phyloP scores from a whole-genome alignment of 2,888 invertebrate genomes.

The Bugulina stolonifera region DNA sequence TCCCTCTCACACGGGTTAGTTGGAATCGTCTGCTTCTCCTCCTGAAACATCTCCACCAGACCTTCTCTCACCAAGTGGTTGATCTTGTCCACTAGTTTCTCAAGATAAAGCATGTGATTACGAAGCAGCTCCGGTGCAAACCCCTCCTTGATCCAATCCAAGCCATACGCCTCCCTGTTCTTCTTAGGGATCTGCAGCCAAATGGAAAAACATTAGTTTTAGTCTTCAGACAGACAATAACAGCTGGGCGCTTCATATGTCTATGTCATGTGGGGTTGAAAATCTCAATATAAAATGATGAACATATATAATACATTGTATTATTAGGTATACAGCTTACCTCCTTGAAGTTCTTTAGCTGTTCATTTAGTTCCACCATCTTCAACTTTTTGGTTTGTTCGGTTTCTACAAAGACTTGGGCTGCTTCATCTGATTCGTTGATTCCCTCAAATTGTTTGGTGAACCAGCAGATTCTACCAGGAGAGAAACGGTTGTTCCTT shows the following conservation, averaged over 20 bases:
- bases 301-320: too few species aligned
- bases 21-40: conserved; percentile 27
- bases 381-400: not conserved
- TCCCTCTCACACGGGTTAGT: conserved; percentile 30
- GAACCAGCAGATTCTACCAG: conserved; percentile 20
- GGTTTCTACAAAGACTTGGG: not conserved
- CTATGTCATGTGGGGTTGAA: too few species aligned
- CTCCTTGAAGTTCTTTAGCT: conserved; percentile 8
- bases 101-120: conserved; percentile 39
- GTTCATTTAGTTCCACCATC: conserved; percentile 20
- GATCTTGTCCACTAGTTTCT: conserved; percentile 37
- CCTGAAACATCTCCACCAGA: conserved; percentile 28
- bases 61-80: conserved; percentile 33
- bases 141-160: conserved; percentile 33
- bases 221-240: too few species aligned
- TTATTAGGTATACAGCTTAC: not conserved
- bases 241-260: too few species aligned
- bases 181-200: conserved; percentile 11
- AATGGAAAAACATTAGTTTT: too few species aligned
- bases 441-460: conserved; percentile 22
- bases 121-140: conserved; percentile 35
- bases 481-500: conserved; percentile 2
- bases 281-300: too few species aligned
- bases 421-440: conserved; percentile 17
- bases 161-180: not conserved